phyloP scores from a whole-genome alignment of 2,113 vertebrate genomes.

The Anseranas semipalmata region DNA sequence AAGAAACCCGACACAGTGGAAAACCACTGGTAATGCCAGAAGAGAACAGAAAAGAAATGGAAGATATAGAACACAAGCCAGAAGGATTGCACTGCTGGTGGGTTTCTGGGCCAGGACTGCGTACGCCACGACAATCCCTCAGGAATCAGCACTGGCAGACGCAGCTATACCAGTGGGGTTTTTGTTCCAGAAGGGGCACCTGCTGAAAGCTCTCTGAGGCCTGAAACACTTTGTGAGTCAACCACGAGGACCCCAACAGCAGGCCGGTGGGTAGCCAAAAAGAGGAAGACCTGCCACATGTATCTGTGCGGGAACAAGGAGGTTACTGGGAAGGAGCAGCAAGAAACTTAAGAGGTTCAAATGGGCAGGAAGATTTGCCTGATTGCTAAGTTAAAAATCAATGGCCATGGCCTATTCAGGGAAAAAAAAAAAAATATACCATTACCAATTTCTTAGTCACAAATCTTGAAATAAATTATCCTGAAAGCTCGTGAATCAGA shows the following conservation, averaged over 20 bases:
- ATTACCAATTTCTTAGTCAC: not conserved
- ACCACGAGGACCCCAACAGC: not conserved
- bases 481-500: not conserved
- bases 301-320: not conserved
- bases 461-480: not conserved
- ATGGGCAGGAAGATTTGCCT: not conserved
- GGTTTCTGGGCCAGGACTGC: not conserved
- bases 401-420: not conserved
- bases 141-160: not conserved
- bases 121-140: not conserved
- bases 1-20: not conserved
- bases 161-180: not conserved
- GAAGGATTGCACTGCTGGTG: not conserved
- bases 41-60: not conserved
- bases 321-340: not conserved
- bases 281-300: not conserved
- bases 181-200: not conserved
- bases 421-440: not conserved
- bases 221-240: not conserved
- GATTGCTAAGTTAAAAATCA: not conserved
- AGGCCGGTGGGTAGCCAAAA: not conserved
- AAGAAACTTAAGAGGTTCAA: not conserved
- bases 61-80: not conserved
- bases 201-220: not conserved
- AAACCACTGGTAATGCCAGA: not conserved